Conservation (phyloP, 2,797 vertebrate genomes). For the Lutjanus argentimaculatus region DNA sequence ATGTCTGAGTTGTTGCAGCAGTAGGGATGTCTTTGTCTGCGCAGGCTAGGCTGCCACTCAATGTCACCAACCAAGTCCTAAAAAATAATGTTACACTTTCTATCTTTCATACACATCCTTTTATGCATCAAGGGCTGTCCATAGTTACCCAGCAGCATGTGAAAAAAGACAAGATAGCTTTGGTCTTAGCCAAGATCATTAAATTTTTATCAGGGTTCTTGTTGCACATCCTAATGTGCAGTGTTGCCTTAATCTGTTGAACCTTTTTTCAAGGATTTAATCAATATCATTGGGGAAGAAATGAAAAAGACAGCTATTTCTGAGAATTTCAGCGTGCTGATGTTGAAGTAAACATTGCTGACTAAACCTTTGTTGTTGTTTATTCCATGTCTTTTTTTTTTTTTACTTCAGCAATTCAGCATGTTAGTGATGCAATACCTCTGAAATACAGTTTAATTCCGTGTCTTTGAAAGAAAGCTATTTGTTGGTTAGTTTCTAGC, state of each 20-base stretch:
- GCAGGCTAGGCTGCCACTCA: neutral
- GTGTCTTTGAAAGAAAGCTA: constrained; percentile 21
- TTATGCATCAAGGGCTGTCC: neutral
- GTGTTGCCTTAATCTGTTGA: neutral
- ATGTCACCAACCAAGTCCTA: constrained; percentile 25
- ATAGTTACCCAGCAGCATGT: neutral
- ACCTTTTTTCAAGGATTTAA: neutral
- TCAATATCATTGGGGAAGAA: neutral
- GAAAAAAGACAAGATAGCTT: neutral
- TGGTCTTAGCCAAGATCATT: constrained; percentile 2
- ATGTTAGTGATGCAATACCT: constrained; percentile 53
- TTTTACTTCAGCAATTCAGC: constrained; percentile 5
- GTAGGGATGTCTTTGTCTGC: constrained; percentile 21
- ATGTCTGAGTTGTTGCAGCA: constrained; percentile 25
- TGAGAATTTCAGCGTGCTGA: constrained; percentile 3
- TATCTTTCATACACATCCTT: neutral
- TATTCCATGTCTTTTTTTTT: constrained; percentile 5
- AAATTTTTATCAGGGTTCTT: constrained; percentile 11
- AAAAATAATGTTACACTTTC: neutral
- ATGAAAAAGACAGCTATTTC: constrained; percentile 2
- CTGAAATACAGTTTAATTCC: constrained; percentile 35
- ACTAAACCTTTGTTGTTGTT: constrained; percentile 39
- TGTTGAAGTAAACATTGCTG: constrained; percentile 18
- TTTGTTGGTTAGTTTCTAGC: neutral
- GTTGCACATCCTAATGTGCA: constrained; percentile 17